Evolutionary conservation across 2,888 invertebrate species (phyloP), one percentile per base, ranked within the genome.

Genomic region (Chironomus riparius): DNA sequence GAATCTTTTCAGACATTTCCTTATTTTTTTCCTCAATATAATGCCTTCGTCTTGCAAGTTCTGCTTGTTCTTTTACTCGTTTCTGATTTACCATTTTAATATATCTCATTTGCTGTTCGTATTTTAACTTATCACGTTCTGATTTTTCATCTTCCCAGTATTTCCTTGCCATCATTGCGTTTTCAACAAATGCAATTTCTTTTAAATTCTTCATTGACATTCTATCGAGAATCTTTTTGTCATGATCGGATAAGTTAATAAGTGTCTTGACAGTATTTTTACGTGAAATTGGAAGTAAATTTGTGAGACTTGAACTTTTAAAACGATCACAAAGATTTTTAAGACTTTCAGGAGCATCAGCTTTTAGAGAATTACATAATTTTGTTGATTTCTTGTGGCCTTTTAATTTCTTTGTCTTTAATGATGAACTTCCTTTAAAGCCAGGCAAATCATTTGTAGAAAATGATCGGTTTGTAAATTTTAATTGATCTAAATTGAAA

Each of bases 141-240:
- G 81, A 80, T 21, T 83, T 82, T 77, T 84, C 85, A 75, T 83
- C 82, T 77, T 84, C 84, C 83, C 84, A 83, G 77, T 82, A 83
- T 77, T 83, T 83, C 7, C 83, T 80, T 2, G 83, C 84, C 72
- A 83, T 77, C 83, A 83, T 83, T 4, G 84, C 81, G 75, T 83
- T 83, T 77, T 84, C 83, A 73, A 81, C 81, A 18, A 80, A 80
- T 21, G 80, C 76, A 0, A 81, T 80, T 77, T 82, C 80, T 68
- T 83, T 81, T 56, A 79, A 81, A 0, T 84, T 81, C 77, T 82
- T 83, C 13, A 79, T 81, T 0, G 83, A 83, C 84, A 84, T 84
- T n/a, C 84, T 81, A 78, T 84, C 83, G 1, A 84, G 80, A 76
- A 84, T 84, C 77, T 81, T 82, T 77, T 83, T 81, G 77, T 84